A percentile compares a stretch with the other conserved stretches of the same genome.
Evolutionary conservation across 2,888 invertebrate genomes (phyloP).

Genomic region (Sympetrum striolatum): DNA sequence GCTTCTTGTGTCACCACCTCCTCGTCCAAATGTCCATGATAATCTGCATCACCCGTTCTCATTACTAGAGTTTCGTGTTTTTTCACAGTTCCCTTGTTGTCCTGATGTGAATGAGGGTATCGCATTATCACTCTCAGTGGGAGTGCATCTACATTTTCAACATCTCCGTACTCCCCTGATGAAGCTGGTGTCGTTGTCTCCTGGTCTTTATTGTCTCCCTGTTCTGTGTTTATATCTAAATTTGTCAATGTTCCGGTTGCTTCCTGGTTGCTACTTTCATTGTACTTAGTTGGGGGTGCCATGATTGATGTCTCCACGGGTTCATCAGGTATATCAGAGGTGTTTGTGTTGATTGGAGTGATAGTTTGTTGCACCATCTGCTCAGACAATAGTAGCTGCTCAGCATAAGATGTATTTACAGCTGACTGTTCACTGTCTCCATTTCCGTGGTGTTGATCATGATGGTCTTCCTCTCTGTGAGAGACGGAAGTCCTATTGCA

Average conservation of each 20-base stretch:
- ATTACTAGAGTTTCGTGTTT: constrained; percentile 55
- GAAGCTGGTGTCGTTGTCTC: neutral
- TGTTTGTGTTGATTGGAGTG: neutral
- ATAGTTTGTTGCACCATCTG: neutral
- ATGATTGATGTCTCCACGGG: constrained; percentile 16
- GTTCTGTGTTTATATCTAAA: neutral
- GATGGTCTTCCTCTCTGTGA: neutral
- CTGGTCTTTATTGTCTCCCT: neutral
- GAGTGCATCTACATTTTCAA: neutral
- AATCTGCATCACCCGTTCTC: constrained; percentile 52
- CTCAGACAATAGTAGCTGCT: neutral
- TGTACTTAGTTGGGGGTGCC: neutral
- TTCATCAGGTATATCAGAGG: neutral
- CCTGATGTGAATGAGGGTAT: constrained; percentile 55
- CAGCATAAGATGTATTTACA: constrained; percentile 1
- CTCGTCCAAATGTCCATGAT: constrained; percentile 54
- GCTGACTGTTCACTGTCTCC: neutral
- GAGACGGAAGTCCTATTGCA: constrained; percentile 50
- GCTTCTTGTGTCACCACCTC: neutral
- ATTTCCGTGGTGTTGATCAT: neutral
- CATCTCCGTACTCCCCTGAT: neutral
- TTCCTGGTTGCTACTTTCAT: neutral
- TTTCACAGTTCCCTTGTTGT: constrained; percentile 47
- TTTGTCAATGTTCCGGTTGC: neutral
- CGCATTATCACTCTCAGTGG: constrained; percentile 56